Evolutionary conservation across 2,797 vertebrate species (phyloP), one percentile per base, ranked within the genome.

Genomic region (Pseudotriccus pelzelni): DNA sequence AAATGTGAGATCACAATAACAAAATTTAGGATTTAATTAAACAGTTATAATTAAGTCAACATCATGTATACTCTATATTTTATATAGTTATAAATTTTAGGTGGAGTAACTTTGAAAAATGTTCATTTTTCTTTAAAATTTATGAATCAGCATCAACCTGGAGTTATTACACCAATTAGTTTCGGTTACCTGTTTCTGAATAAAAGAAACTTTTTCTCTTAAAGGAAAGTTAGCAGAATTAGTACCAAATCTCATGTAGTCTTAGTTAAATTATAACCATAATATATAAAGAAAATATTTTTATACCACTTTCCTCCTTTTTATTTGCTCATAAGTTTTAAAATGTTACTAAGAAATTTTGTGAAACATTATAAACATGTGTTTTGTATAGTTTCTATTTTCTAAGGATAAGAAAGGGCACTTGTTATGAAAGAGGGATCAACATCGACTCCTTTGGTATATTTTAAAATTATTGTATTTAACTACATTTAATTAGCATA

Each of bases 311-410:
- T 46, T 82, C 21, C 9, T 67, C 14, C 14, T 62, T 90, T 74
- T 36, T 3, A 36, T 75, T 64, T 76, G 2, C 5, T 49, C 77
- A 18, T 14, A 64, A 37, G 4, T 87, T 94, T 87, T 30, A 59
- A 10, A 73, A 73, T 75, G 13, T 19, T 89, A 25, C 14, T 52
- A 62, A 74, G 14, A 9, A 63, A 34, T 68, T 78, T 81, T 12
- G 1, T 44, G 21, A 82, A 63, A 9, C 19, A 10, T 8, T 90
- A 96, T 78, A 94, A 97, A 88, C 97, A 94, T 87, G 34, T 94
- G 87, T 84, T 94, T 96, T 95, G 79, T 97, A 97, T 95, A 92
- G 97, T 96, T 97, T 97, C 23, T 95, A 85, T 98, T 97, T 96
- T 95, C 76, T 7, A 76, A 69, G 59, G 3, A 32, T 76, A 95